Evolutionary conservation across 92 coral and sea anemone genomes (phyloP).

Genomic region (Parazoanthus atlanticus): DNA sequence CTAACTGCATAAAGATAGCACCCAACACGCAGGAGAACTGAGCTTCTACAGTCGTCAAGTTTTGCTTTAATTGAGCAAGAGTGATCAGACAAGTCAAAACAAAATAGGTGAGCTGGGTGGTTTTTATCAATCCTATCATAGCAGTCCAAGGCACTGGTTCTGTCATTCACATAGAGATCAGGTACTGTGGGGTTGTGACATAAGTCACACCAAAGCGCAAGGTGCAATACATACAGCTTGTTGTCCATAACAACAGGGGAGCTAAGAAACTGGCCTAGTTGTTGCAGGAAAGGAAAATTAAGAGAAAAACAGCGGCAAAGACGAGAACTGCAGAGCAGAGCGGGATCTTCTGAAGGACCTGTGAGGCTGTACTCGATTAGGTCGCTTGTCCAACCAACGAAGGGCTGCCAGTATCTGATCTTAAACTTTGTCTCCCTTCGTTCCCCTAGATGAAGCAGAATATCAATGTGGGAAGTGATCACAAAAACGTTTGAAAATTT

Average conservation of each 20-base stretch:
- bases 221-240: not conserved
- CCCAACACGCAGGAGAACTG: not conserved
- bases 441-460: not conserved
- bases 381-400: not conserved
- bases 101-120: not conserved
- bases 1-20: not conserved
- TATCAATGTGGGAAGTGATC: not conserved
- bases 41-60: not conserved
- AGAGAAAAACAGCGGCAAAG: too few relatives aligned
- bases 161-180: not conserved
- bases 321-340: not conserved
- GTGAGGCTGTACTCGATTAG: not conserved
- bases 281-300: too few relatives aligned
- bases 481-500: not conserved
- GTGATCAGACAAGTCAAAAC: not conserved
- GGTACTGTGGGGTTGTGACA: not conserved
- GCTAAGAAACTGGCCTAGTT: not conserved
- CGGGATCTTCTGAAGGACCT: not conserved
- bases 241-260: not conserved
- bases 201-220: not conserved
- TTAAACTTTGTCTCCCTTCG: not conserved
- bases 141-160: not conserved
- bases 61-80: not conserved
- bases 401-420: not conserved
- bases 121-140: too few relatives aligned